Evolutionary conservation across 1,140 invertebrate genomes (phyloP).

Genomic region (Brachionus angularis): DNA sequence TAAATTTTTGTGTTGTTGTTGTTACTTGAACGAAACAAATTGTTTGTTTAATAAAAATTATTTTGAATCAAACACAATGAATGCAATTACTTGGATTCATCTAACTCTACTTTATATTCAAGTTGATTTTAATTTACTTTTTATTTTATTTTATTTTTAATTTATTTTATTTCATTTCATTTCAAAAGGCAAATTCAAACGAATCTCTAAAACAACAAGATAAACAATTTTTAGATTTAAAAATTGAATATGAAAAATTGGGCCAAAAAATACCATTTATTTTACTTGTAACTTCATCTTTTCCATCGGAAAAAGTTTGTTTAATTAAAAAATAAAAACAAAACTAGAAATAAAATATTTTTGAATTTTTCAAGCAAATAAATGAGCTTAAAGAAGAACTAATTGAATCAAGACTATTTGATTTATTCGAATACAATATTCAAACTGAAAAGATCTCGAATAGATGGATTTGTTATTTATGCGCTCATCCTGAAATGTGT

Average conservation of each 20-base stretch:
- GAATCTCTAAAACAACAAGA: conserved; percentile 77
- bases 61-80: conserved; percentile 69
- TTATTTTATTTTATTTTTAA: neutral
- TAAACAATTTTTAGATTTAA: conserved; percentile 67
- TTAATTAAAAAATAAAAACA: no score
- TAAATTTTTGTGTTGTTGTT: conserved; percentile 23
- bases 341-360: neutral
- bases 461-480: conserved; percentile 80
- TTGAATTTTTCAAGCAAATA: conserved; percentile 66
- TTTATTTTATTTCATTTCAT: conserved; percentile 19
- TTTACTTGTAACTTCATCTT: conserved; percentile 82
- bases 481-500: conserved; percentile 81
- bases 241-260: conserved; percentile 86
- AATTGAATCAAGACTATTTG: conserved; percentile 78
- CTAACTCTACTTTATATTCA: conserved; percentile 87
- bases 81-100: conserved; percentile 85
- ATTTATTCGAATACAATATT: conserved; percentile 83
- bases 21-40: neutral
- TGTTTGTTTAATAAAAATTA: conserved; percentile 33
- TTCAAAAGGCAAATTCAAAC: conserved; percentile 67
- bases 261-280: conserved; percentile 77
- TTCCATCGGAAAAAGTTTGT: conserved; percentile 78
- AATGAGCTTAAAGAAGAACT: conserved; percentile 77
- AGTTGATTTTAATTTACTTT: conserved; percentile 56
- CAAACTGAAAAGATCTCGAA: conserved; percentile 60